A percentile compares a stretch with the other conserved stretches of the same genome.
phyloP scores from a whole-genome alignment of 2,113 vertebrate genomes.

The Meleagris gallopavo region DNA sequence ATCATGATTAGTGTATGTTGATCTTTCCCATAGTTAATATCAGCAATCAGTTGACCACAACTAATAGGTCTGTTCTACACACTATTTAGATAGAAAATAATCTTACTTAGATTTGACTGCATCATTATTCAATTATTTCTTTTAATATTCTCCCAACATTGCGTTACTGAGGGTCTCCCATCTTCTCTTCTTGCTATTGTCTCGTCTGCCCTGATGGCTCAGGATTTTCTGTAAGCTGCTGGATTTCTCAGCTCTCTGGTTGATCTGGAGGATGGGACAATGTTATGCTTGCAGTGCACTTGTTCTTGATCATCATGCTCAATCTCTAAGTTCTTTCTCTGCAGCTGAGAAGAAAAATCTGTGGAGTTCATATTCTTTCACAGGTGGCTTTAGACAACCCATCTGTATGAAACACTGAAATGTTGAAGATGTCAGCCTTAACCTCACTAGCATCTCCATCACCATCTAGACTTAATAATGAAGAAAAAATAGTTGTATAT shows the following conservation, averaged over 20 bases:
- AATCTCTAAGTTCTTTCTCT: not conserved
- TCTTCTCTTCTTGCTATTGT: not conserved
- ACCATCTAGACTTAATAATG: not conserved
- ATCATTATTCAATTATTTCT: not conserved
- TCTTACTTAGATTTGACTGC: not conserved
- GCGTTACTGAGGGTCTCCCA: not conserved
- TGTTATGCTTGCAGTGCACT: not conserved
- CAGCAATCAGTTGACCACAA: not conserved
- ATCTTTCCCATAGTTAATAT: not conserved
- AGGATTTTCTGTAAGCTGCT: not conserved
- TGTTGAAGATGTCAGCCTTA: not conserved
- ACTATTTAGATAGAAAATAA: not conserved
- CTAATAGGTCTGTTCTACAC: not conserved
- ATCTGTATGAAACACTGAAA: not conserved
- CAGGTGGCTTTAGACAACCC: not conserved
- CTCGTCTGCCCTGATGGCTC: not conserved
- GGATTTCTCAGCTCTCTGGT: slow-evolving; percentile 26
- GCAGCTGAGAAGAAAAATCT: not conserved
- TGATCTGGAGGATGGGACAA: not conserved
- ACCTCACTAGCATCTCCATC: not conserved
- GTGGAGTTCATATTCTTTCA: not conserved
- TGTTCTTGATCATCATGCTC: not conserved
- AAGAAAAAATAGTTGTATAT: not conserved
- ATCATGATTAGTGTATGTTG: not conserved
- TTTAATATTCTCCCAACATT: not conserved